phyloP scores from a whole-genome alignment of 2,888 invertebrate species.

The Terebella lapidaria region DNA sequence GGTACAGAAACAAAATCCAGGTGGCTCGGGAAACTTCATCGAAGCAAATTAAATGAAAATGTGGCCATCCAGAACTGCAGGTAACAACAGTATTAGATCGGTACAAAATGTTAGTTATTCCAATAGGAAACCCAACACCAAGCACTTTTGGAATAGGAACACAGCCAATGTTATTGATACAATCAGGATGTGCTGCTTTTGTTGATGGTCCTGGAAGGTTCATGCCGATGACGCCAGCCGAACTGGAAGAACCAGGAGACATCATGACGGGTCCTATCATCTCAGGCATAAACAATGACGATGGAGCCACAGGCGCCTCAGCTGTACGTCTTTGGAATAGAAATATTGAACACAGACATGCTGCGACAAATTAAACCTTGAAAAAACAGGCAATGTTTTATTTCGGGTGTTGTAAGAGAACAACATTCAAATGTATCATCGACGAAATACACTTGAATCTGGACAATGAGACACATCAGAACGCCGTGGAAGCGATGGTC shows the following conservation, averaged over 20 bases:
- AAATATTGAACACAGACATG: too few species aligned
- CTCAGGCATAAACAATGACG: constrained; percentile 15
- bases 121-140: too few species aligned
- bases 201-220: constrained; percentile 20
- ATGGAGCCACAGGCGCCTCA: constrained; percentile 21
- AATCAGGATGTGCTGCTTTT: constrained; percentile 24
- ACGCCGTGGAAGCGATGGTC: neutral
- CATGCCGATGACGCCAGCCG: constrained; percentile 11
- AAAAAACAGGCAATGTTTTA: too few species aligned
- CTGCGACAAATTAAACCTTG: too few species aligned
- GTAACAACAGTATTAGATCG: too few species aligned
- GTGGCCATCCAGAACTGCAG: too few species aligned
- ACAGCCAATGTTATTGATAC: too few species aligned
- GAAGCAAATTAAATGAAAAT: too few species aligned
- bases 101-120: too few species aligned
- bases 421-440: neutral
- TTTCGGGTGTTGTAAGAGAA: neutral
- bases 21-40: too few species aligned
- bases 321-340: neutral
- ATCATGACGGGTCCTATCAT: constrained; percentile 14
- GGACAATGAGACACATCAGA: neutral
- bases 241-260: constrained; percentile 13
- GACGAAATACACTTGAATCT: neutral
- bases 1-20: too few species aligned
- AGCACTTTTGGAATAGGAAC: too few species aligned